Evolutionary conservation across 2,113 vertebrate genomes (phyloP).

Genomic region (Echinops telfairi): DNA sequence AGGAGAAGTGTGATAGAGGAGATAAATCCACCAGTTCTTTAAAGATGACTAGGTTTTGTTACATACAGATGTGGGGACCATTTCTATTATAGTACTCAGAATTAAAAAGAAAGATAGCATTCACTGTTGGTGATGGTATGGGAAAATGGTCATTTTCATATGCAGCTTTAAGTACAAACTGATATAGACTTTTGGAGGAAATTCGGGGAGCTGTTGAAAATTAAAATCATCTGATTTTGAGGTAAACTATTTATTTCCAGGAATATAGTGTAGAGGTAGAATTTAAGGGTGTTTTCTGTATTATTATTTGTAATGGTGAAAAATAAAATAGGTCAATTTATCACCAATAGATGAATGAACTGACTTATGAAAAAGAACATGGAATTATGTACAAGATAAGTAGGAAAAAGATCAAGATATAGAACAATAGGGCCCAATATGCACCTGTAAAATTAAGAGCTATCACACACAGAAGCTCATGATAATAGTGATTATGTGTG

Average conservation of each 20-base stretch:
- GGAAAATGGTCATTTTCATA: neutral
- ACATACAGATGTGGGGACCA: neutral
- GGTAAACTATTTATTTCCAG: conserved; percentile 19
- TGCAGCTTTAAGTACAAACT: neutral
- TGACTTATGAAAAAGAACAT: neutral
- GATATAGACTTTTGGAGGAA: neutral
- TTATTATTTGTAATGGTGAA: neutral
- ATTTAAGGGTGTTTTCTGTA: neutral
- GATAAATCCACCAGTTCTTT: neutral
- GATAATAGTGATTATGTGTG: neutral
- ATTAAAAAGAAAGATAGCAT: neutral
- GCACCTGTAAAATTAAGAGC: too few relatives aligned
- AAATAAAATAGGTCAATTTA: conserved; percentile 17
- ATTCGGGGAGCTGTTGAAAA: neutral
- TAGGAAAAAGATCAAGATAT: neutral
- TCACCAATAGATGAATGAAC: neutral
- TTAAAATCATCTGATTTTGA: neutral
- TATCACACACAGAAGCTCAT: neutral
- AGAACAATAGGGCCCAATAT: neutral
- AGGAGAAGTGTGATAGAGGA: neutral
- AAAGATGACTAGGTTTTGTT: neutral
- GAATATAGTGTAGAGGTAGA: neutral
- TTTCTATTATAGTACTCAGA: neutral
- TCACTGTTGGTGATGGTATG: neutral
- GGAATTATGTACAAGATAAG: neutral